Conservation (phyloP, 2,888 invertebrate genomes). For the Eilema caniola region DNA sequence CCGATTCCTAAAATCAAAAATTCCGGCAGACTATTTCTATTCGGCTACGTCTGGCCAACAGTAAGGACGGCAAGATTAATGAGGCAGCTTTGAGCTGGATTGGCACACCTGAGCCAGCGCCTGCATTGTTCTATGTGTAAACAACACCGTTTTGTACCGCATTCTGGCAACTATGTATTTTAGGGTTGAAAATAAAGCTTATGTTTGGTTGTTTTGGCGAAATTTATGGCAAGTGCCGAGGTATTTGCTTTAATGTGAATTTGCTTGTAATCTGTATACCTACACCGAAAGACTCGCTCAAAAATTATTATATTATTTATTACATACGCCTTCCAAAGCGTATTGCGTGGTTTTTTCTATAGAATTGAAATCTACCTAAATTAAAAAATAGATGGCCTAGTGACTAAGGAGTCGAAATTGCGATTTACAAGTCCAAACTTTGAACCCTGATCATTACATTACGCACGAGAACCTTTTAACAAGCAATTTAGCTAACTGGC, state of each 20-base stretch:
- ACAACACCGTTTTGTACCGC: constrained; percentile 27
- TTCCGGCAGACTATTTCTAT: constrained; percentile 26
- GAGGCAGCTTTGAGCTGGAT: constrained; percentile 69
- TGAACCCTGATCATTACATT: background rate
- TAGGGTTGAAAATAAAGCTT: background rate
- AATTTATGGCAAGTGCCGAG: background rate
- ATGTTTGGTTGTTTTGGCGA: background rate
- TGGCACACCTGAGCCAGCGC: constrained; percentile 61
- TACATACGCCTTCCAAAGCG: no score
- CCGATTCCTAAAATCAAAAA: constrained; percentile 31
- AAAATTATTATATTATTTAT: background rate
- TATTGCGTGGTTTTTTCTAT: no score
- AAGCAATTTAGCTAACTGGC: background rate
- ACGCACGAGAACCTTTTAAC: background rate
- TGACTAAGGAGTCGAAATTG: no score
- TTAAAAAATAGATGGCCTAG: no score
- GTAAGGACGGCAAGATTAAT: constrained; percentile 69
- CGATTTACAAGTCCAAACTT: no score
- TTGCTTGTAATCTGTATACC: background rate
- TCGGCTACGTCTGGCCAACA: constrained; percentile 23
- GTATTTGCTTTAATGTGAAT: background rate
- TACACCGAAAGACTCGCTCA: background rate
- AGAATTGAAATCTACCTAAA: no score
- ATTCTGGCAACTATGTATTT: constrained; percentile 3
- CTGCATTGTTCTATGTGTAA: constrained; percentile 54